phyloP scores from a whole-genome alignment of 2,797 vertebrate species.

The Clarias laeviceps region DNA sequence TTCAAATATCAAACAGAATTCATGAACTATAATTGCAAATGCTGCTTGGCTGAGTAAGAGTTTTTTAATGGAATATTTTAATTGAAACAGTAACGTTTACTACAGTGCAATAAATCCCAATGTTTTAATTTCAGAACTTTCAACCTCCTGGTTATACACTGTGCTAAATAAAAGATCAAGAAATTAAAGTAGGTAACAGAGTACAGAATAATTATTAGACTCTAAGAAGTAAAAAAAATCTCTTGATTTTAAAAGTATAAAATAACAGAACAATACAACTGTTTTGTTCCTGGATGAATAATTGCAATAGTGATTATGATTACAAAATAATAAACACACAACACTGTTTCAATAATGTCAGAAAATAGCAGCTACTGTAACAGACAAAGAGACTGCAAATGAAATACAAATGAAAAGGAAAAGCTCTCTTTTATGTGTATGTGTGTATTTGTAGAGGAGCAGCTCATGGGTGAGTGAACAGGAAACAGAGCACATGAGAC shows the following conservation, averaged over 20 bases:
- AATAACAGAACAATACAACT: not conserved
- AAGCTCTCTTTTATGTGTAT: not conserved
- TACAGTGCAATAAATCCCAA: not conserved
- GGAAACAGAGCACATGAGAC: conserved; percentile 48
- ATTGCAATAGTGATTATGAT: not conserved
- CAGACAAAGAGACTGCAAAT: not conserved
- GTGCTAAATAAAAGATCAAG: not conserved
- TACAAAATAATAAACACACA: not conserved
- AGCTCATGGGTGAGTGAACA: conserved; percentile 32
- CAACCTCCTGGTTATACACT: not conserved
- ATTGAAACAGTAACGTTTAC: too few species aligned
- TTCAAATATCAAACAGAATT: not conserved
- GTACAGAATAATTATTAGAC: not conserved
- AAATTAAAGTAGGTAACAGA: not conserved
- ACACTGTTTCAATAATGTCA: not conserved
- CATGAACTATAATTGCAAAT: not conserved
- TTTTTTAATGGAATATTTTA: not conserved
- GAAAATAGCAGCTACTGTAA: not conserved
- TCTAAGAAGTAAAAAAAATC: not conserved
- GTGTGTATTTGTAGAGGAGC: not conserved
- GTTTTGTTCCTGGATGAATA: not conserved
- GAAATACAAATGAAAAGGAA: not conserved
- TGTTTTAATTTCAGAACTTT: not conserved
- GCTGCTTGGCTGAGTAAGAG: not conserved
- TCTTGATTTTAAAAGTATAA: not conserved